Evolutionary conservation across 2,888 invertebrate genomes (phyloP).

Genomic region (Nycteola revayana): DNA sequence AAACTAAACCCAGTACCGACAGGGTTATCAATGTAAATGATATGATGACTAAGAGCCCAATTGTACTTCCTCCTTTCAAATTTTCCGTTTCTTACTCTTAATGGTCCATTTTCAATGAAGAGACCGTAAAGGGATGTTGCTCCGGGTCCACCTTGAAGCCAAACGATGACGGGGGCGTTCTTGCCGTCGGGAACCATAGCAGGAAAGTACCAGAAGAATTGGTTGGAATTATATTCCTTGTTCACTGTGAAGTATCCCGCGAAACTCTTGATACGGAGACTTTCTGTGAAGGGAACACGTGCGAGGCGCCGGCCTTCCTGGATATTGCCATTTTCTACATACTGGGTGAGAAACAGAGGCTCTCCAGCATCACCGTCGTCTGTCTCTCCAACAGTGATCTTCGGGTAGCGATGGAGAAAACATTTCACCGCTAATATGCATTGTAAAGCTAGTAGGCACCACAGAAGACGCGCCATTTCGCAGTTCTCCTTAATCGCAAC

Average conservation of each 20-base stretch:
- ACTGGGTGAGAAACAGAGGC: constrained; percentile 89
- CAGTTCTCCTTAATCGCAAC: too few species aligned
- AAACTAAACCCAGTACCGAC: constrained; percentile 97
- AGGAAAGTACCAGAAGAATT: constrained; percentile 97
- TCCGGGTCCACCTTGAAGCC: constrained; percentile 94
- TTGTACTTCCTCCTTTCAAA: constrained; percentile 86
- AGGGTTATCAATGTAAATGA: constrained; percentile 96
- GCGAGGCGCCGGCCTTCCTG: constrained; percentile 83
- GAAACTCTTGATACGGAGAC: constrained; percentile 84
- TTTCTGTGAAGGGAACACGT: constrained; percentile 81
- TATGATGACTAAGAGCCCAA: constrained; percentile 90
- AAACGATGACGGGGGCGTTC: constrained; percentile 88
- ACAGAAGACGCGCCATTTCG: constrained; percentile 44
- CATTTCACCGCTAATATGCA: constrained; percentile 41
- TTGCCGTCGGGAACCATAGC: constrained; percentile 79
- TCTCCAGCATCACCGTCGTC: constrained; percentile 67
- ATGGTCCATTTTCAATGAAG: constrained; percentile 92
- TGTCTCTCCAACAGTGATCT: constrained; percentile 48
- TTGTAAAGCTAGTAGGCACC: constrained; percentile 41
- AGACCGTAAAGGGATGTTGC: constrained; percentile 90
- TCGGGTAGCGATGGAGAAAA: constrained; percentile 60
- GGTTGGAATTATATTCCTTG: constrained; percentile 87
- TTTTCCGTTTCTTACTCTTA: constrained; percentile 53
- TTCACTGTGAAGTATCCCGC: constrained; percentile 94
- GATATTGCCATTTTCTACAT: constrained; percentile 86